Percentiles rank a stretch among this genome's conserved stretches.
phyloP scores from a whole-genome alignment of 2,113 vertebrate genomes.

The Buteo buteo region DNA sequence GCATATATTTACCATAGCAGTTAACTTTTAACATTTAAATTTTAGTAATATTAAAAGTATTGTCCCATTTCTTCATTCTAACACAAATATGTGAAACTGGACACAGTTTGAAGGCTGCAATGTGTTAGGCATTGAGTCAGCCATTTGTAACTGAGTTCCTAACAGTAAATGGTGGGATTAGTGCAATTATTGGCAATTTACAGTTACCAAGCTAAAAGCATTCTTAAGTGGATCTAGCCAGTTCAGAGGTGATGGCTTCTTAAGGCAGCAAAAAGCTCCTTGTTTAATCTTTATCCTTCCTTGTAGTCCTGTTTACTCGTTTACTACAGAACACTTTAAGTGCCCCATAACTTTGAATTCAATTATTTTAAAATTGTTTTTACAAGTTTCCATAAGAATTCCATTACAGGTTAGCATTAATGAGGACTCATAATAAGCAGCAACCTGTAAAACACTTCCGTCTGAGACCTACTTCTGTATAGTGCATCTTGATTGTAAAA shows the following conservation, averaged over 20 bases:
- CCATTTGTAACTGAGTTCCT: neutral
- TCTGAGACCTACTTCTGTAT: neutral
- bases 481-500: neutral
- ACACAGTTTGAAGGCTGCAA: neutral
- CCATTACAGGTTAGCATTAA: neutral
- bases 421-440: neutral
- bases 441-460: neutral
- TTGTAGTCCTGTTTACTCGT: neutral
- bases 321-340: neutral
- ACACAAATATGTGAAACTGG: neutral
- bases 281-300: neutral
- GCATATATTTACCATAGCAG: rapidly evolving
- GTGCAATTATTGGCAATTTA: neutral
- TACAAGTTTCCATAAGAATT: neutral
- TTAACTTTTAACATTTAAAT: neutral
- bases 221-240: neutral
- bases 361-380: constrained; percentile 1
- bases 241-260: neutral
- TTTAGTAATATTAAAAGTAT: neutral
- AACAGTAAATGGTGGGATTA: neutral
- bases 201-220: neutral
- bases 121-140: neutral
- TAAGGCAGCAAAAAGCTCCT: neutral
- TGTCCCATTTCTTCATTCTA: neutral
- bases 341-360: neutral